Evolutionary conservation across 2,888 invertebrate genomes (phyloP).

Genomic region (Calameuta pallipes): DNA sequence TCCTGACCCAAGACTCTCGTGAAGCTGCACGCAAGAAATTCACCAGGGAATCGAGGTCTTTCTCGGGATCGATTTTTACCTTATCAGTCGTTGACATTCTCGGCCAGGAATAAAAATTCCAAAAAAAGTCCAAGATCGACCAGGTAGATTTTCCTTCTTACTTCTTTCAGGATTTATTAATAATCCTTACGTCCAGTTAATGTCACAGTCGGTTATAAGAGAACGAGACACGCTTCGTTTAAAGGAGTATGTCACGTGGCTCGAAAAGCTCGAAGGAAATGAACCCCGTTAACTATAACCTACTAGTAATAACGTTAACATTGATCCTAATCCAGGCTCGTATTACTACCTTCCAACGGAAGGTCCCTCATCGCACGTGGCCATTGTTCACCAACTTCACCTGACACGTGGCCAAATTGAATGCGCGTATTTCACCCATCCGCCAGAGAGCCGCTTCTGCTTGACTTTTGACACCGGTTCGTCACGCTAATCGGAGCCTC

Average conservation of each 20-base stretch:
- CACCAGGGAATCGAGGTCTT: too few relatives aligned
- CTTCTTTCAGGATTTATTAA: too few relatives aligned
- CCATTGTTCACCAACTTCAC: conserved; percentile 51
- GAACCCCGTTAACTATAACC: background rate
- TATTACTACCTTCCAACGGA: background rate
- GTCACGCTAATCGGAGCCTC: conserved; percentile 1
- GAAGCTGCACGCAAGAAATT: too few relatives aligned
- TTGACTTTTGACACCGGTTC: conserved; percentile 51
- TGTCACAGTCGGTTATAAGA: background rate
- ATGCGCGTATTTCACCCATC: conserved; percentile 17
- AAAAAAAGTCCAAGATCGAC: too few relatives aligned
- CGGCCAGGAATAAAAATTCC: too few relatives aligned
- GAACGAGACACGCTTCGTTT: background rate
- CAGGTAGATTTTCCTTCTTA: too few relatives aligned
- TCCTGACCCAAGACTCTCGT: too few relatives aligned
- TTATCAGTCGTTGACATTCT: too few relatives aligned
- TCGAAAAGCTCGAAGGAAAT: background rate
- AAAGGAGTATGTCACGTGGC: background rate
- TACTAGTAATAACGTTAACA: background rate
- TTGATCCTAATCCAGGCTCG: background rate
- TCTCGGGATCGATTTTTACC: too few relatives aligned
- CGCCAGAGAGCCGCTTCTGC: conserved; percentile 22
- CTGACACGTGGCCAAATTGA: conserved; percentile 60
- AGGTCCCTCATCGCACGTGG: conserved; percentile 43
- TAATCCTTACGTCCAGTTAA: background rate